Evolutionary conservation across 2,113 vertebrate species (phyloP), one percentile per base, ranked within the genome.

Genomic region (Mesembrinibis cayennensis): DNA sequence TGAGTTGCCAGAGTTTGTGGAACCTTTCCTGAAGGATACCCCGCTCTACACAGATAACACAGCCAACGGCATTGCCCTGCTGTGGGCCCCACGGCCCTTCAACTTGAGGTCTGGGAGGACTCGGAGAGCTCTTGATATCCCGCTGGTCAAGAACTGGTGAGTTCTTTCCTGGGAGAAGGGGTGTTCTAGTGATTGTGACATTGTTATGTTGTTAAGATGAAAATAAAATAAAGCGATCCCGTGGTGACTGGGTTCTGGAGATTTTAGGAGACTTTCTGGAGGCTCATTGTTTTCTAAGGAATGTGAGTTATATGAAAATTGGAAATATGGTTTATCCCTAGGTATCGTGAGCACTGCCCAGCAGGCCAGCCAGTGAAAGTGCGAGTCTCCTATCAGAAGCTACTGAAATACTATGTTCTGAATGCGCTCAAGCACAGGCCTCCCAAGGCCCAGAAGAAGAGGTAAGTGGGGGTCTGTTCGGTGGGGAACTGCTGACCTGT

Each of bases 351-450:
- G 95, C 99, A 99, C 85, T 99, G 99, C 93, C 99, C 99, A 13
- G 99, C 99, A 67, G 99, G 99, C 73, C 99, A 99, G 96, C 99
- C 99, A 3, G 99, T 99, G 82, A 99, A 99, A 96, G 99, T 99
- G 61, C 98, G 99, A 26, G 99, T 99, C 38, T 99, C 99, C 21
- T 99, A 99, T 83, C 99, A 99, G 98, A 99, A 99, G 93, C 98
- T 99, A 22, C 98, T 99, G 40, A 99, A 99, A 74, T 99, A 99
- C 95, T 99, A 99, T 1, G 99, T 99, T n/a, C 98, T 99, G 70
- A 99, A 99, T 71, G 99, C 99, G 6, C 98, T 99, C 62, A 99
- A 99, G 95, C 99, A 99, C 97, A 98, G 99, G 95, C 99, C 99
- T 67, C 99, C 99, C 30, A 99, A 99, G 96, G 99, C 99, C 12